Conservation (phyloP, 2,797 vertebrate genomes). For the Hephaestus fuliginosus region DNA sequence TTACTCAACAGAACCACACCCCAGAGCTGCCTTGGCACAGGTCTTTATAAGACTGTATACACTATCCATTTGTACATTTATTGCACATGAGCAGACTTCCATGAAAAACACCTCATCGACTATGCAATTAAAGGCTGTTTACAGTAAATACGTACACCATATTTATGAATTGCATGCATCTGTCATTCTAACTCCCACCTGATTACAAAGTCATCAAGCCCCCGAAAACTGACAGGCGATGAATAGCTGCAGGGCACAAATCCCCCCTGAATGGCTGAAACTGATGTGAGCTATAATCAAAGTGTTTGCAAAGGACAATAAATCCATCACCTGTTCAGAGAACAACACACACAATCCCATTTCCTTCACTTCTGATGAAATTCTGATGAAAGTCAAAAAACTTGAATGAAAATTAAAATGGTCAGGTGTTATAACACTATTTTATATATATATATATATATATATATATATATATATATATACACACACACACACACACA, state of each 20-base stretch:
- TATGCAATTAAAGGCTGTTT: not conserved
- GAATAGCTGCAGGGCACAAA: constrained; percentile 29
- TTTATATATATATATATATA: not conserved
- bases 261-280: constrained; percentile 42
- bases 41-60: not conserved
- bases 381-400: not conserved
- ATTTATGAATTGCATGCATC: not conserved
- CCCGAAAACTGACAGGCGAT: constrained; percentile 30
- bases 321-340: constrained; percentile 22
- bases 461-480: not conserved
- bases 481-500: too few relatives aligned
- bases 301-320: constrained; percentile 34
- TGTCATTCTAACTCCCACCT: constrained; percentile 19
- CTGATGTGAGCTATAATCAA: constrained; percentile 44
- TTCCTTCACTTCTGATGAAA: constrained; percentile 2
- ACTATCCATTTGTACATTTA: not conserved
- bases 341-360: constrained; percentile 6
- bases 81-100: not conserved
- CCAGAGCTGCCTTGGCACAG: not conserved
- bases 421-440: not conserved
- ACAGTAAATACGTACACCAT: not conserved
- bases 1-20: not conserved
- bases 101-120: not conserved
- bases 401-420: not conserved
- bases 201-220: constrained; percentile 28